Conservation (phyloP, 2,797 vertebrate genomes). For the Sylvilagus floridanus region DNA sequence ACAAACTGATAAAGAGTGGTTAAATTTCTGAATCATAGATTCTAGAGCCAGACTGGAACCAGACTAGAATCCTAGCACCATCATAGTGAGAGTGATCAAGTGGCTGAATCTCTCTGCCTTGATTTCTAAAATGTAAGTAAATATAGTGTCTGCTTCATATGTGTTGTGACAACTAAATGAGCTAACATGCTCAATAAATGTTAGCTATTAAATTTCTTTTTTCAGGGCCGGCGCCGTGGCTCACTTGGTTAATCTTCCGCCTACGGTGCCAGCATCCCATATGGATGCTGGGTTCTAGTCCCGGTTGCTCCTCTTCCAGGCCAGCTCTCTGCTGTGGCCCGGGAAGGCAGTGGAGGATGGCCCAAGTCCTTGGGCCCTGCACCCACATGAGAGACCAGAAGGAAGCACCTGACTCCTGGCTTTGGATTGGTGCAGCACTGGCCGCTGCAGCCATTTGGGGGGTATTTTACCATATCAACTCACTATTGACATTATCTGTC, state of each 20-base stretch:
- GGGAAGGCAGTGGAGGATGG: too few species aligned
- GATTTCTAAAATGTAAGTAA: conserved; percentile 43
- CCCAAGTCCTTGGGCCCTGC: too few species aligned
- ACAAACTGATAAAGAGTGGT: not conserved
- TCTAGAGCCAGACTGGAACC: not conserved
- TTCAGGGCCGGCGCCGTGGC: too few species aligned
- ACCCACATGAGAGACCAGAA: too few species aligned
- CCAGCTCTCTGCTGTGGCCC: too few species aligned
- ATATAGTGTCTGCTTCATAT: not conserved
- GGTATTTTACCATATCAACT: conserved; percentile 7
- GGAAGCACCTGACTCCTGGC: too few species aligned
- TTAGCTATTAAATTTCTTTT: not conserved
- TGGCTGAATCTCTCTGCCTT: not conserved
- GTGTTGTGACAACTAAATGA: not conserved
- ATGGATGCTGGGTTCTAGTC: too few species aligned
- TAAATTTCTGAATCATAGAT: conserved; percentile 35
- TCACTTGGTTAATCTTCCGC: too few species aligned
- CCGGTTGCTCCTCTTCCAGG: too few species aligned
- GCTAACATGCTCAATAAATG: not conserved
- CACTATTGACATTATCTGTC: not conserved
- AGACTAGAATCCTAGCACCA: not conserved
- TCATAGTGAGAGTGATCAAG: not conserved
- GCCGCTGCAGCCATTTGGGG: too few species aligned
- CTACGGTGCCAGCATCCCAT: too few species aligned
- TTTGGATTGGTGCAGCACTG: too few species aligned